Percentiles rank a stretch among this genome's conserved stretches.
phyloP scores from a whole-genome alignment of 2,888 invertebrate genomes.

The Sceliomorpha sp. region DNA sequence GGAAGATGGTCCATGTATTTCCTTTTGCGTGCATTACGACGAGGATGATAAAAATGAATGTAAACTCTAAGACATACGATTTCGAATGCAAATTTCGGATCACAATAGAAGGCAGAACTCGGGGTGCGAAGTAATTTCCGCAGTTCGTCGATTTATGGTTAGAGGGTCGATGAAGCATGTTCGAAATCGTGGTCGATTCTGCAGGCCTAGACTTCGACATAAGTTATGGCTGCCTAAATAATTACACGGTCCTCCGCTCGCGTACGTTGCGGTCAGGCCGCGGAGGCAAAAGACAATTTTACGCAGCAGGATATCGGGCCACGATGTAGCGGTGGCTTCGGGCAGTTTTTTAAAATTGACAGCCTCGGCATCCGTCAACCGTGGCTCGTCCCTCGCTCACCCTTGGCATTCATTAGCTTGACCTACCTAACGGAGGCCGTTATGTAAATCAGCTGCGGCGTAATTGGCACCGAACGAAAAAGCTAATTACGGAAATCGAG shows the following conservation, averaged over 20 bases:
- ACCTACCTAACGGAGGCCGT: constrained; percentile 66
- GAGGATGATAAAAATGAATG: no score
- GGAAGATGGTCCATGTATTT: constrained; percentile 9
- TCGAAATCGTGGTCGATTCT: constrained; percentile 38
- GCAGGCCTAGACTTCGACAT: constrained; percentile 65
- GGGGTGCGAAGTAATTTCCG: constrained; percentile 56
- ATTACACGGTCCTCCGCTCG: constrained; percentile 74
- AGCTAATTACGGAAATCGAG: constrained; percentile 76
- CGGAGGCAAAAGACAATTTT: constrained; percentile 80
- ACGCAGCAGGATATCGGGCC: constrained; percentile 75
- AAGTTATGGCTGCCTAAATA: constrained; percentile 78
- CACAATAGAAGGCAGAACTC: constrained; percentile 21
- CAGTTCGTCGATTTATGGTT: constrained; percentile 55
- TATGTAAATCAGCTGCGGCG: constrained; percentile 76
- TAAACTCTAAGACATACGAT: no score
- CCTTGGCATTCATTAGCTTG: constrained; percentile 66
- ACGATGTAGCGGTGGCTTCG: constrained; percentile 68
- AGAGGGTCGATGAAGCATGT: constrained; percentile 44
- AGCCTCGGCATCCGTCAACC: constrained; percentile 70
- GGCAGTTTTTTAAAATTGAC: constrained; percentile 76
- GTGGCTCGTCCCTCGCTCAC: constrained; percentile 30
- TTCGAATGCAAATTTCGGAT: constrained; percentile 2
- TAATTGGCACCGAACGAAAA: constrained; percentile 77
- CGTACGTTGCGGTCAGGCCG: constrained; percentile 70
- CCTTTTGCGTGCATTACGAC: neutral